Conservation (phyloP, 2,888 invertebrate genomes). For the Cremastobaeus sp. region DNA sequence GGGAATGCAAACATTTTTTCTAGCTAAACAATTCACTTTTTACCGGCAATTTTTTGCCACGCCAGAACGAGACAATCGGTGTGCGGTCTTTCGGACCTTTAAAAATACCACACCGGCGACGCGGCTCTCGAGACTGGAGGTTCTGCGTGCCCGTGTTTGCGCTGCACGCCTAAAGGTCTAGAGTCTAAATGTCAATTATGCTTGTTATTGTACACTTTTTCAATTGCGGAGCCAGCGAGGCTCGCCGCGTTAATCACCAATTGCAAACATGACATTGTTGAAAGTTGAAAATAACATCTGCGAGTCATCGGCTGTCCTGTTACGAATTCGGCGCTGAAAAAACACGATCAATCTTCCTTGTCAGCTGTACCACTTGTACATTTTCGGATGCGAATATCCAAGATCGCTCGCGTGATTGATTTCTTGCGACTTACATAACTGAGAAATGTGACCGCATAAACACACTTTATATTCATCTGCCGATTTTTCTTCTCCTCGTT, state of each 20-base stretch:
- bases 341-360: slow-evolving; percentile 48
- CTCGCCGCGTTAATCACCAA: slow-evolving; percentile 45
- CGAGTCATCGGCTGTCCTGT: slow-evolving; percentile 50
- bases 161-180: too few species aligned
- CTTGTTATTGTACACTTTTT: slow-evolving; percentile 20
- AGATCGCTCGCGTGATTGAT: slow-evolving; percentile 26
- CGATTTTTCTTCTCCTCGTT: too few species aligned
- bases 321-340: slow-evolving; percentile 46
- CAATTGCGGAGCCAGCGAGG: slow-evolving; percentile 9
- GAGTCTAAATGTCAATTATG: slow-evolving; percentile 5
- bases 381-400: slow-evolving; percentile 20
- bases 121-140: too few species aligned
- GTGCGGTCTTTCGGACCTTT: too few species aligned
- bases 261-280: slow-evolving; percentile 48
- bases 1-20: slow-evolving; percentile 15
- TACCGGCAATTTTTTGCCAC: slow-evolving; percentile 25
- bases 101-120: background rate
- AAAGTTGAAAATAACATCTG: slow-evolving; percentile 54
- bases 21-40: too few species aligned
- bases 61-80: too few species aligned
- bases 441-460: background rate
- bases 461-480: background rate
- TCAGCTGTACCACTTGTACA: slow-evolving; percentile 25
- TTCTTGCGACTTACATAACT: slow-evolving; percentile 1
- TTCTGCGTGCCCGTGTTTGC: too few species aligned